Evolutionary conservation across 1,140 invertebrate genomes (phyloP).

Genomic region (Bombus confusus): DNA sequence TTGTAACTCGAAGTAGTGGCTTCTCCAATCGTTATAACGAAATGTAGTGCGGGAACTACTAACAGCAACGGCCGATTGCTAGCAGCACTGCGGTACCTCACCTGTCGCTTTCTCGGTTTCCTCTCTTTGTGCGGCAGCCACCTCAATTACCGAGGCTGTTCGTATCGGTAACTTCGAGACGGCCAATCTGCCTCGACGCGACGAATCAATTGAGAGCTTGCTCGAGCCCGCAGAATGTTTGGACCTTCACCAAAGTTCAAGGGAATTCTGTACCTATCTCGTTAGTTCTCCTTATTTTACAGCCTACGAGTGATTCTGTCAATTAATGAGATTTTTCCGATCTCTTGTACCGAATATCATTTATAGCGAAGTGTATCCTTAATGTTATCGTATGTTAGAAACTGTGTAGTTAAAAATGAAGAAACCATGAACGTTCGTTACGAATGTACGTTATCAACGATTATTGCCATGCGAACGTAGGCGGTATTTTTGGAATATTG

Average conservation of each 20-base stretch:
- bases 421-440: too few species aligned
- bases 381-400: too few species aligned
- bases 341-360: too few species aligned
- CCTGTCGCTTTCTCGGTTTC: conserved; percentile 51
- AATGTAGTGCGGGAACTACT: conserved; percentile 54
- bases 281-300: not conserved
- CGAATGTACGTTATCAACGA: too few species aligned
- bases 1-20: conserved; percentile 45
- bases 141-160: conserved; percentile 58
- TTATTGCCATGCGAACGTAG: not conserved
- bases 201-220: conserved; percentile 53
- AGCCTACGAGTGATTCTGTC: not conserved
- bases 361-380: too few species aligned
- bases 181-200: conserved; percentile 56
- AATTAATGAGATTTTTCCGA: too few species aligned
- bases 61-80: conserved; percentile 32
- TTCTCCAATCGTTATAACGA: conserved; percentile 56
- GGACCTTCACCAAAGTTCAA: not conserved
- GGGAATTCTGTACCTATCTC: not conserved
- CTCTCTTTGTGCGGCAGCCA: conserved; percentile 47
- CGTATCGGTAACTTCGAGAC: conserved; percentile 60
- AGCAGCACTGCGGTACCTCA: conserved; percentile 42
- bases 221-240: conserved; percentile 6
- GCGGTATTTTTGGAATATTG: too few species aligned
- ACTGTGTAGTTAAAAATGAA: too few species aligned